Evolutionary conservation across 2,888 invertebrate genomes (phyloP), one percentile per base, ranked within the genome.

Genomic region (Plagiodera versicolora): DNA sequence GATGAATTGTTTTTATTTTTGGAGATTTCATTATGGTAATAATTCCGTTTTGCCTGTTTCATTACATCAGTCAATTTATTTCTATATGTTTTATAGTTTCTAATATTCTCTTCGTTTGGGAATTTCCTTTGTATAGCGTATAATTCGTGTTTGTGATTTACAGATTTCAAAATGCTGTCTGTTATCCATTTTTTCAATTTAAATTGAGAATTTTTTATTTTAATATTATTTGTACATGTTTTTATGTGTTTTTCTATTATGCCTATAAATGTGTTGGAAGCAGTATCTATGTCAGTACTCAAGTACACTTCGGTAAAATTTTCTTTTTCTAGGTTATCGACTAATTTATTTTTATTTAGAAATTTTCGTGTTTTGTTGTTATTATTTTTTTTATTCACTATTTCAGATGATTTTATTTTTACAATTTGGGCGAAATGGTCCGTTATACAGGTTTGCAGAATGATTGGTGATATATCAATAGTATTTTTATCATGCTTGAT

Each of bases 211-310:
- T 51, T 17, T 51, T 51, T 51, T 16, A 50, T 51, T 35, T 48
- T 51, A 18, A 51, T 19, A 14, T 51, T 19, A 1, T 10, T 24
- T 50, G 50, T 51, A 18, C 17, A 35, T n/a, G 32, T 35, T 17
- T 51, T 51, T 35, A 50, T 16, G 28, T 51, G 51, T 11, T 51
- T 51, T 28, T 51, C 35, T 51, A 51, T 51, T 35, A 18, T 32
- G 18, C 35, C 11, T 51, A 51, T 51, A 35, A 51, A 51, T 35
- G n/a, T 51, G 51, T 51, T 51, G 9, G 51, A 35, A 18, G 51
- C 32, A 51, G 35, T 35, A 51, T 51, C 35, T 18, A 51, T 51
- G 35, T 51, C 51, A 35, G 18, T 35, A n/a, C 19, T 35, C 35
- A 18, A 19, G 35, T 35, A 51, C 17, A 51, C 51, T 35, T 35